phyloP scores from a whole-genome alignment of 2,113 vertebrate species.

The Piliocolobus tephrosceles region DNA sequence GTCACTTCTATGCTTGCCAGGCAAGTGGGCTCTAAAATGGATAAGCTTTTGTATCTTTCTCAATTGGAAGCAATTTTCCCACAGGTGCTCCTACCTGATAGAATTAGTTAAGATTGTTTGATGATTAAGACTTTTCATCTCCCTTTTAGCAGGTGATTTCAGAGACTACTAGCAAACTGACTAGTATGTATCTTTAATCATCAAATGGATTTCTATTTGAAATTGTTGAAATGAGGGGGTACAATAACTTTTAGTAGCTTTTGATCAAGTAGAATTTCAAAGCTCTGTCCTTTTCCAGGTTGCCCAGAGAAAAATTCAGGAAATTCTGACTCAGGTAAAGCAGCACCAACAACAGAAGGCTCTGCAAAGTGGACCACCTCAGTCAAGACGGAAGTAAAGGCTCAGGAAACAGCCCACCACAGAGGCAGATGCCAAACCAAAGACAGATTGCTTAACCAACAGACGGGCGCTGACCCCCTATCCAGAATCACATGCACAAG shows the following conservation, averaged over 20 bases:
- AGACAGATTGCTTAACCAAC: conserved; percentile 88
- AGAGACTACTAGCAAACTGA: background rate
- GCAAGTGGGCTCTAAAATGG: conserved; percentile 79
- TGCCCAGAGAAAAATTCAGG: conserved; percentile 99
- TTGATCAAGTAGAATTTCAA: background rate
- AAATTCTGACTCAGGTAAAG: conserved; percentile 98
- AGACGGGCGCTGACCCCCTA: conserved; percentile 84
- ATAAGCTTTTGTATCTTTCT: background rate
- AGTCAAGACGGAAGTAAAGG: conserved; percentile 94
- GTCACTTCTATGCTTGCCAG: conserved; percentile 99
- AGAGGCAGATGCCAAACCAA: conserved; percentile 92
- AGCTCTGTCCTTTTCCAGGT: conserved; percentile 84
- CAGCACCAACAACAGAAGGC: conserved; percentile 95
- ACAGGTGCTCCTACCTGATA: background rate
- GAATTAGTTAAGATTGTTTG: background rate
- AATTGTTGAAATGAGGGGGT: background rate
- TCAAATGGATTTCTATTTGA: background rate
- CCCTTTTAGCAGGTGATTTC: background rate
- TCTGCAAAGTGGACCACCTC: conserved; percentile 89
- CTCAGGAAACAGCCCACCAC: conserved; percentile 86
- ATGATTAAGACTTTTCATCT: background rate
- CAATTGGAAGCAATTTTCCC: background rate
- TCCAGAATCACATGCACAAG: conserved; percentile 86
- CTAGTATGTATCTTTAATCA: background rate
- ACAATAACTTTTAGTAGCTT: background rate